A percentile compares a stretch with the other conserved stretches of the same genome.
phyloP scores from a whole-genome alignment of 1,140 invertebrate genomes.

The Diorhabda sublineata region DNA sequence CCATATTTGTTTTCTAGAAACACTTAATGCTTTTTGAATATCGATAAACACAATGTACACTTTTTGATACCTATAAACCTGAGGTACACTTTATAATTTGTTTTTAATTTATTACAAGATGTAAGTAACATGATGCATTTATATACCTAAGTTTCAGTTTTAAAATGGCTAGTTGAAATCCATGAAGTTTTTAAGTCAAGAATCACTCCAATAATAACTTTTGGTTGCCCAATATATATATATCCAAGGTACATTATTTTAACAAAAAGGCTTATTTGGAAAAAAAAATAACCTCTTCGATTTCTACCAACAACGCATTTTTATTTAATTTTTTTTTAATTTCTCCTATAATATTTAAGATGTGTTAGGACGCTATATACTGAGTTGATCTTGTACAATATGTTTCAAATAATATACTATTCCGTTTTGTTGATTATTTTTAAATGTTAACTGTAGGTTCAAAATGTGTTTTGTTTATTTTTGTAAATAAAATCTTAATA shows the following conservation, averaged over 20 bases:
- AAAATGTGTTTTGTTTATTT: constrained; percentile 14
- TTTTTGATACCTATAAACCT: no score
- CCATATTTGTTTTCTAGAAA: no score
- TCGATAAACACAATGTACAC: no score
- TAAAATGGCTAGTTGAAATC: no score
- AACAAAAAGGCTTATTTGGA: constrained; percentile 4
- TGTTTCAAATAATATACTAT: constrained; percentile 25
- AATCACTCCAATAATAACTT: background rate
- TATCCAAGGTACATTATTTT: constrained; percentile 8
- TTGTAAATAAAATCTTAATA: constrained; percentile 24
- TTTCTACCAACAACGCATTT: constrained; percentile 13
- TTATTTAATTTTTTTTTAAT: constrained; percentile 4
- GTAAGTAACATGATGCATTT: no score
- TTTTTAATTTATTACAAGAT: no score
- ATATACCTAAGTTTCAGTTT: no score
- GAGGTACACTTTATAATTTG: no score
- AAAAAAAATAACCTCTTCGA: background rate
- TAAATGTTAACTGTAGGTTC: constrained; percentile 9
- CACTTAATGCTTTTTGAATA: no score
- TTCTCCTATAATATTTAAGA: constrained; percentile 8
- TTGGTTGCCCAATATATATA: constrained; percentile 5
- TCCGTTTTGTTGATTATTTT: constrained; percentile 17
- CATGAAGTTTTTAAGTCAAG: no score
- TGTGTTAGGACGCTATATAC: constrained; percentile 5
- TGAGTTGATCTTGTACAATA: constrained; percentile 19